Evolutionary conservation across 2,888 invertebrate species (phyloP), one percentile per base, ranked within the genome.

Genomic region (Serripes groenlandicus): DNA sequence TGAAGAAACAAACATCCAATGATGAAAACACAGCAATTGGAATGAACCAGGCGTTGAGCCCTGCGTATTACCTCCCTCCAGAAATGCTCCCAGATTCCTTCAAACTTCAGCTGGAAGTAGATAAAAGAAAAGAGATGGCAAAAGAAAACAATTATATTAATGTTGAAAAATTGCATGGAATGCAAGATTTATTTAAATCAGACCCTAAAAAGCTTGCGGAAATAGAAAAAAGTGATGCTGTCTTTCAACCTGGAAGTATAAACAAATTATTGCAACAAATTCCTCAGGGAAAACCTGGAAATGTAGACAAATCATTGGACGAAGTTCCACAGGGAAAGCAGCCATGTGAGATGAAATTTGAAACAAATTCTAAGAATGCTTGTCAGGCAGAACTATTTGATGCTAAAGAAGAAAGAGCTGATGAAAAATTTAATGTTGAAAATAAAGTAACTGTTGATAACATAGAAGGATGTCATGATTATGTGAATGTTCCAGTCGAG

Each of bases 151-250:
- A 78, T n/a, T 83, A 81, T 26, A 68, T 75, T 26, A 82, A 85
- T 75, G 71, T 79, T 1, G 66, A 70, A 30, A 68, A 69, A 30
- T 34, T 78, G 26, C 35, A 68, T 26, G 26, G 73, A 11, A 49
- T 78, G 26, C 73, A 73, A 35, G 35, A 68, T 2, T 52, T 68
- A 26, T 81, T 75, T 68, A 52, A 28, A 30, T 88, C 89, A 15
- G 90, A 90, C 62, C 88, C 90, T 34, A 83, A 87, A 35, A 90
- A 90, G 74, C 80, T 89, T 30, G 83, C 83, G 9, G 84, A 81
- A 54, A 77, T 88, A 30, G 83, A 83, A 42, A 76, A 80, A 60
- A 85, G 83, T 83, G 89, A 88, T 34, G 37, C 73, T 9, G 76
- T 77, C 3, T 58, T 60, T 18, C 60, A 21, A n/a, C 49, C 26